Base-by-base conservation (phyloP, 1,140 invertebrate genomes). In the Eufriesea mexicana region DNA sequence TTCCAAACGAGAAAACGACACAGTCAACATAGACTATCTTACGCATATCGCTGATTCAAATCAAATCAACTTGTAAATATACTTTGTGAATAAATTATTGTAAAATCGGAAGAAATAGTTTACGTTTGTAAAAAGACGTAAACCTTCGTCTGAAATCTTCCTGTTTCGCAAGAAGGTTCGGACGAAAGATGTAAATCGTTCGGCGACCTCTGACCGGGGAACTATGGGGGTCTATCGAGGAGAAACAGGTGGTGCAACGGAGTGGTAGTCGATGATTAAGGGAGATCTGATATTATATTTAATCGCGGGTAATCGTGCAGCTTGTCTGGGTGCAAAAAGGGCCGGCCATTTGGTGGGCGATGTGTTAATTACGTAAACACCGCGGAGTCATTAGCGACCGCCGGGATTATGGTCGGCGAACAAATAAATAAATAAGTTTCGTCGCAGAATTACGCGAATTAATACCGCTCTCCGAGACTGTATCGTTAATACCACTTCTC, bases 391-490 rank as follows among this genome's bases (percentile, higher is more conserved):
- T 79, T 79, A 70, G 51, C 16, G 42, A 7, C n/a, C 18, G 2
- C 78, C 20, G 0, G 28, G 6, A 71, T 79, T 51, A 28, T 16
- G 25, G 25, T 6, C 35, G 0, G 51, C 28, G 18, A 35, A 42
- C 67, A 61, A 71, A 79, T 61, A 79, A 79, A 79, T 79, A 62
- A 79, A 79, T 61, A 62, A 49, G 51, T 62, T 79, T 25, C 1
- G 2, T 5, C 5, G 0, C 12, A 14, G 20, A 70, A 79, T 57
- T 23, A 25, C 23, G 55, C 20, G n/a, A 35, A 28, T 71, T 71
- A 71, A 61, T 23, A n/a, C 12, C 2, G 6, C 25, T 23, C 28
- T 9, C 14, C 12, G n/a, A 54, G 45, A 45, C 5, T 0, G 8
- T 0, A 5, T 5, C 9, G 45, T n/a, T 77, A 51, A 51, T 49